phyloP scores from a whole-genome alignment of 2,888 invertebrate genomes.

The Argyresthia goedartella region DNA sequence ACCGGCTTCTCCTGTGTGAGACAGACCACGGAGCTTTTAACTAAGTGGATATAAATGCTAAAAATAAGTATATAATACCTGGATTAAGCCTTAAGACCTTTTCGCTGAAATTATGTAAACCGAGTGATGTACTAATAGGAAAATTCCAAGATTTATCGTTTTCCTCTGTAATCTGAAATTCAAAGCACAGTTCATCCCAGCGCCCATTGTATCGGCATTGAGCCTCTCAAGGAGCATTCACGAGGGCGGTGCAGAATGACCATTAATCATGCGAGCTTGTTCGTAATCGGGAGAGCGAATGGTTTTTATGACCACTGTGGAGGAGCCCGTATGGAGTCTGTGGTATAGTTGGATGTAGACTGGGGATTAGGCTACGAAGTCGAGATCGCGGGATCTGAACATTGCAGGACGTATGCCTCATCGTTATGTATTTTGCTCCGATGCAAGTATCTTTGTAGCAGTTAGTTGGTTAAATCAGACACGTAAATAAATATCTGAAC shows the following conservation, averaged over 20 bases:
- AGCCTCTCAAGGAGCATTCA: neutral
- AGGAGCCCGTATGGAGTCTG: constrained; percentile 7
- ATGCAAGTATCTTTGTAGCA: too few species aligned
- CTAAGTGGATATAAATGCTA: too few species aligned
- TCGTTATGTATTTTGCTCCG: too few species aligned
- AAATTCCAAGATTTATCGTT: neutral
- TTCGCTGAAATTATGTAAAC: neutral
- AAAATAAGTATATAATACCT: neutral
- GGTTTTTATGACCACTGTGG: constrained; percentile 22
- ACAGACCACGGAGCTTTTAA: too few species aligned
- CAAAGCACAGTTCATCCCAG: neutral
- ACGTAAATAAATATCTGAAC: too few species aligned
- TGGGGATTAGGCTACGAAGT: too few species aligned
- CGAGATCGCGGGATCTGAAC: too few species aligned
- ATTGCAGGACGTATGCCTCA: too few species aligned
- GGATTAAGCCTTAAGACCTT: neutral
- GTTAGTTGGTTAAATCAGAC: too few species aligned
- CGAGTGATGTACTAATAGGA: neutral
- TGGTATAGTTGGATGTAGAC: neutral
- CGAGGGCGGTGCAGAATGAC: neutral
- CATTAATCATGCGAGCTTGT: constrained; percentile 19
- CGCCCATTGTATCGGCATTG: neutral
- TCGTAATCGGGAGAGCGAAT: constrained; percentile 2
- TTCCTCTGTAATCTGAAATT: neutral
- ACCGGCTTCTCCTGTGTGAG: too few species aligned